Conservation (phyloP, 2,888 invertebrate species). For the Chaitophorus viminalis region DNA sequence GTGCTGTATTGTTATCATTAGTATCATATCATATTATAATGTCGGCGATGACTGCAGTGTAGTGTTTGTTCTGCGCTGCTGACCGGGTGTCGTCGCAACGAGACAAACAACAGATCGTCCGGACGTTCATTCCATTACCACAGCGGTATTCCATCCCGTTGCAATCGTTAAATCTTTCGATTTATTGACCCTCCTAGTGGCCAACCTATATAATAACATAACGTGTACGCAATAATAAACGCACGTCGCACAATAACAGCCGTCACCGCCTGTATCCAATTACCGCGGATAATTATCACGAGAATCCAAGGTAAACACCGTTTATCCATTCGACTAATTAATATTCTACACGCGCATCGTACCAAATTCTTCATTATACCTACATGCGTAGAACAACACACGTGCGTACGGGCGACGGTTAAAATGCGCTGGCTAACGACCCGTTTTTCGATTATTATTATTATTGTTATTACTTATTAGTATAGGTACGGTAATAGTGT, state of each 20-base stretch:
- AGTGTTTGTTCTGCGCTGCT: background rate
- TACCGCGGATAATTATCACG: conserved; percentile 26
- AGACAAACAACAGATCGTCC: conserved; percentile 43
- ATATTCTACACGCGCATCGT: conserved; percentile 23
- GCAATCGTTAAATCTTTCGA: conserved; percentile 37
- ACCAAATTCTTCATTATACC: no score
- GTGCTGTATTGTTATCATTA: no score
- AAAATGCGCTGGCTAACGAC: conserved; percentile 29
- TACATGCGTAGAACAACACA: no score
- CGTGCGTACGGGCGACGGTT: no score
- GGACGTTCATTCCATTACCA: conserved; percentile 26
- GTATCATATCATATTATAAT: no score
- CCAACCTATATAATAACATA: no score
- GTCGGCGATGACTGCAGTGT: no score
- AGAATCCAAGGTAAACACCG: conserved; percentile 36
- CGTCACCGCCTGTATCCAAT: conserved; percentile 25
- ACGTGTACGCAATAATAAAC: background rate
- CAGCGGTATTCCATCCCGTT: background rate
- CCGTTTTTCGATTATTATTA: conserved; percentile 27
- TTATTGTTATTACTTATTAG: no score
- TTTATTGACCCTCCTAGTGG: conserved; percentile 23
- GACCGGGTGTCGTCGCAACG: background rate
- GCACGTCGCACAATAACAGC: background rate
- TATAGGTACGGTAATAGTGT: no score
- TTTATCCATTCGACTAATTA: conserved; percentile 43